phyloP scores from a whole-genome alignment of 2,113 vertebrate species.

The Tachysurus vachellii region DNA sequence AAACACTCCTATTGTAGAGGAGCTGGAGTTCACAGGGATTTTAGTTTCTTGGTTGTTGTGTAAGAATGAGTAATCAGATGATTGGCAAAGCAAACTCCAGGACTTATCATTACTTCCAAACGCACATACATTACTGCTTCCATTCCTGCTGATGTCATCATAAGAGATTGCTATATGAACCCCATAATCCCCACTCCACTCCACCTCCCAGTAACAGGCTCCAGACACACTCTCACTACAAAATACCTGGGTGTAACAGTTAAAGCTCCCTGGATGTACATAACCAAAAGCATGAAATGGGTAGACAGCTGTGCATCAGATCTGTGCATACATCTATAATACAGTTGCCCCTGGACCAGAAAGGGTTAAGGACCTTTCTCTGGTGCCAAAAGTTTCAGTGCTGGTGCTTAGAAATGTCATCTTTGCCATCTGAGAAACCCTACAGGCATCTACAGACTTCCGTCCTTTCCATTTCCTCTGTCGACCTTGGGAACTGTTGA shows the following conservation, averaged over 20 bases:
- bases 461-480: too few relatives aligned
- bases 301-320: too few relatives aligned
- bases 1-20: conserved; percentile 30
- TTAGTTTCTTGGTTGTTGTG: conserved; percentile 27
- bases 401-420: too few relatives aligned
- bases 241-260: background rate
- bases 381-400: too few relatives aligned
- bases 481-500: too few relatives aligned
- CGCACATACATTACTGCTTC: conserved; percentile 11
- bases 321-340: too few relatives aligned
- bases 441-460: too few relatives aligned
- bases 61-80: background rate
- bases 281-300: too few relatives aligned
- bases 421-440: too few relatives aligned
- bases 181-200: background rate
- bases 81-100: conserved; percentile 16
- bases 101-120: conserved; percentile 38
- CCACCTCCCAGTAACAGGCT: conserved; percentile 38
- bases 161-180: conserved; percentile 13
- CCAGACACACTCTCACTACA: conserved; percentile 5
- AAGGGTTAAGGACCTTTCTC: too few relatives aligned
- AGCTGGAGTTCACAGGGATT: background rate
- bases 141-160: conserved; percentile 33
- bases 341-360: too few relatives aligned
- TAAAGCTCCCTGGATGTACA: too few relatives aligned